phyloP scores from a whole-genome alignment of 2,888 invertebrate genomes.

The Ptycholaimellus sp. region DNA sequence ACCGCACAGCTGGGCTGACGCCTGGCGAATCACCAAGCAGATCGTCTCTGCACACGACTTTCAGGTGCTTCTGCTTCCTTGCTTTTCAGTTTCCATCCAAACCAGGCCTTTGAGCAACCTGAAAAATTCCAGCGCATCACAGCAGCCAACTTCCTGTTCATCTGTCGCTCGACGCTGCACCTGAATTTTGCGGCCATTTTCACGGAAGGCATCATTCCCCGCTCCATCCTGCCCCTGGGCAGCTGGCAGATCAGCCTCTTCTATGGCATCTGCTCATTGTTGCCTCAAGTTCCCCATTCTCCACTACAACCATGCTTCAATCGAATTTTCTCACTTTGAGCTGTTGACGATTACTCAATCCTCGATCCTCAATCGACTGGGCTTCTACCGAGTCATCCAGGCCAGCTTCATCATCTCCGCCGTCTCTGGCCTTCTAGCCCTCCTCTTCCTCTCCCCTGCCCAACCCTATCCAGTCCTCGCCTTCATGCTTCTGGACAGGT shows the following conservation, averaged over 20 bases:
- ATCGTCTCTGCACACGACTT: too few species aligned
- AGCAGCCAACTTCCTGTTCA: not conserved
- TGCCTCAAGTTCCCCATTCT: conserved; percentile 13
- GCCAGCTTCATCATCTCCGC: not conserved
- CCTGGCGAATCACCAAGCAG: too few species aligned
- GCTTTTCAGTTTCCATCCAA: too few species aligned
- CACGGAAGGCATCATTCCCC: conserved; percentile 20
- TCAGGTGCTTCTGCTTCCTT: too few species aligned
- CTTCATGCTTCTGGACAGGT: conserved; percentile 23
- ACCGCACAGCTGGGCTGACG: too few species aligned
- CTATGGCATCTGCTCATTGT: conserved; percentile 17
- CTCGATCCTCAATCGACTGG: too few species aligned
- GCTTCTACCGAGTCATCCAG: too few species aligned
- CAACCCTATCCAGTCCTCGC: conserved; percentile 15
- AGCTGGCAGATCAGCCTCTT: conserved; percentile 15
- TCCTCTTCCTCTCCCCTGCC: conserved; percentile 7
- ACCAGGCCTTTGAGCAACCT: too few species aligned
- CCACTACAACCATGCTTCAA: too few species aligned
- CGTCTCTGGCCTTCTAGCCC: not conserved
- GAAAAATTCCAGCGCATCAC: not conserved
- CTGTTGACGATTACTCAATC: too few species aligned
- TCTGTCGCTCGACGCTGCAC: conserved; percentile 7
- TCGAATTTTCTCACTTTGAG: too few species aligned
- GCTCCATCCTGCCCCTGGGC: conserved; percentile 16
- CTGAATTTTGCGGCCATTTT: conserved; percentile 24